Conservation (phyloP, 2,888 invertebrate genomes). For the Scrobipalpa costella region DNA sequence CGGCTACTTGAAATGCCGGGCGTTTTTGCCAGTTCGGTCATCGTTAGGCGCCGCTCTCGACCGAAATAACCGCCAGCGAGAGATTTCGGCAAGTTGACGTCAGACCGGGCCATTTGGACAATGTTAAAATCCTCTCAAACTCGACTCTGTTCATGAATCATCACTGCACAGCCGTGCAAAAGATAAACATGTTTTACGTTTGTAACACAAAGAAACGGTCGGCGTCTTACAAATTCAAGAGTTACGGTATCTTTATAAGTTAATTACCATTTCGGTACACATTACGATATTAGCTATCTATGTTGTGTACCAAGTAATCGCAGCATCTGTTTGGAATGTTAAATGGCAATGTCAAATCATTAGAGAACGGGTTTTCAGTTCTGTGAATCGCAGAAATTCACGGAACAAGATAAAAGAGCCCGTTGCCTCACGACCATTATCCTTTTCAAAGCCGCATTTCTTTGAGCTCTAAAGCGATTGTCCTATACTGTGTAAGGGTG, state of each 20-base stretch:
- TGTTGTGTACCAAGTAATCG: neutral
- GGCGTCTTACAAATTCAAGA: neutral
- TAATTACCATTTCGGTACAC: neutral
- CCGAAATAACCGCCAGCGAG: conserved; percentile 60
- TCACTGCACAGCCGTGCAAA: conserved; percentile 4
- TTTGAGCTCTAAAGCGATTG: conserved; percentile 3
- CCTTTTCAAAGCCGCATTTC: conserved; percentile 3
- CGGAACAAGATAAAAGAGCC: neutral
- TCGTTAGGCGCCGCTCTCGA: conserved; percentile 56
- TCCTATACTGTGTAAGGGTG: conserved; percentile 5
- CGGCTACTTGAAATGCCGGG: conserved; percentile 58
- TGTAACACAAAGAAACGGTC: neutral
- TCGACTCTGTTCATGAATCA: conserved; percentile 33
- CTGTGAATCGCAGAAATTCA: conserved; percentile 4
- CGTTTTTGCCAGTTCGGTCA: conserved; percentile 65
- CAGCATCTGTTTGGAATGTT: neutral
- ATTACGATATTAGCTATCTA: neutral
- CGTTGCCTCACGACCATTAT: conserved; percentile 2
- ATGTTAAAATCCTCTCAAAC: conserved; percentile 44
- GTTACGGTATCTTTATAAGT: conserved; percentile 2
- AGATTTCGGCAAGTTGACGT: conserved; percentile 69
- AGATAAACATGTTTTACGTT: conserved; percentile 13
- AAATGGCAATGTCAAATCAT: neutral
- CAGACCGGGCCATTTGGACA: conserved; percentile 66
- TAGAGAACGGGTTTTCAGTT: conserved; percentile 1